phyloP scores from a whole-genome alignment of 2,797 vertebrate species.

The Xerus rutilus region DNA sequence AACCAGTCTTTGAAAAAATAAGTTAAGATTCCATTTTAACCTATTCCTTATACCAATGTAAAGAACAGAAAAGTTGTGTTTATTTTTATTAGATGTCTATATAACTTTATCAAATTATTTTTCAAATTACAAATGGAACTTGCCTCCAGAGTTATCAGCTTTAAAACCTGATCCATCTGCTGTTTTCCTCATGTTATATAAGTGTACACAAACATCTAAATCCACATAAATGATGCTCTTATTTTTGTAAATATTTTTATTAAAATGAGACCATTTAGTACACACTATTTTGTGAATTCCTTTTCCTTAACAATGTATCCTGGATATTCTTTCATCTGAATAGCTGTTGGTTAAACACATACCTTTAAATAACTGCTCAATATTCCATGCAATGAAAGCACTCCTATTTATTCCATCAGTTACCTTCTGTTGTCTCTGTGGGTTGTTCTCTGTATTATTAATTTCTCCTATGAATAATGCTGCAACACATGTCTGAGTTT shows the following conservation, averaged over 20 bases:
- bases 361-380: neutral
- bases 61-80: neutral
- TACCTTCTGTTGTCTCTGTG: neutral
- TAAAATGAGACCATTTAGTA: slow-evolving; percentile 27
- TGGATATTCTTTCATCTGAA: neutral
- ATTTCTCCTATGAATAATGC: neutral
- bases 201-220: neutral
- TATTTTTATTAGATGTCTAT: neutral
- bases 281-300: neutral
- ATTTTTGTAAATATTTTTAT: neutral
- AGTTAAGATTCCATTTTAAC: neutral
- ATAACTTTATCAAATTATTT: neutral
- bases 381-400: neutral
- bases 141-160: neutral
- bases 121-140: neutral
- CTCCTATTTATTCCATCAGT: neutral
- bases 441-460: neutral
- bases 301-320: neutral
- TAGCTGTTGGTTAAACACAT: neutral
- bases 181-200: neutral
- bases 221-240: neutral
- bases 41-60: neutral
- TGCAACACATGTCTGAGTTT: neutral
- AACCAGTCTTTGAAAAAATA: neutral
- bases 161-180: neutral